Evolutionary conservation across 1,140 invertebrate species (phyloP).

Genomic region (Platorchestia sp.): DNA sequence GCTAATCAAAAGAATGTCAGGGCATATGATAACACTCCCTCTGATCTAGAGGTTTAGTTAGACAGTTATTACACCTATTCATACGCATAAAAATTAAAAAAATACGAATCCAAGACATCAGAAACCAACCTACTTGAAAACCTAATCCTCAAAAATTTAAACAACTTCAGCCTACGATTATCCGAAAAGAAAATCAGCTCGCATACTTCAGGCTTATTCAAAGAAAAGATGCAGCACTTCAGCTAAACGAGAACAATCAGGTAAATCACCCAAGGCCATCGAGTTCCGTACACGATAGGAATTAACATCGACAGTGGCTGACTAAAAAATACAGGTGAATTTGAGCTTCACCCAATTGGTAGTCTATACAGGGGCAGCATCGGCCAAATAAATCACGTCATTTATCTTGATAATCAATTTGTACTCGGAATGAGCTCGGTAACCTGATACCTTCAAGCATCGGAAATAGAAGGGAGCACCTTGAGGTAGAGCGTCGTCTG

Average conservation of each 20-base stretch:
- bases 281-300: neutral
- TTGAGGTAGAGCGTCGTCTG: neutral
- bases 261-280: neutral
- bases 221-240: neutral
- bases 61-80: neutral
- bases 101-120: neutral
- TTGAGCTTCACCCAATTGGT: neutral
- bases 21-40: too few species aligned
- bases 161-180: neutral
- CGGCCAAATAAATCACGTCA: neutral
- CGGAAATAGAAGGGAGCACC: neutral
- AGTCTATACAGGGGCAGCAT: neutral
- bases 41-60: neutral
- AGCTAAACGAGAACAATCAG: neutral
- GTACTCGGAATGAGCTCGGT: neutral
- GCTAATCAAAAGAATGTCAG: too few species aligned
- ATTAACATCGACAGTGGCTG: neutral
- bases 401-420: conserved; percentile 1
- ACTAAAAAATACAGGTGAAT: neutral
- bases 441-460: neutral
- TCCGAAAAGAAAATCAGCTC: too few species aligned
- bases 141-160: neutral
- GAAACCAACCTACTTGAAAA: neutral
- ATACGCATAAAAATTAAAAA: neutral
- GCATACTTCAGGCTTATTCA: neutral